These are phyloP conservation scores for Columba janthina DNA, from an alignment of 2,113 vertebrate species.

Conservation along the genomic window DNA sequence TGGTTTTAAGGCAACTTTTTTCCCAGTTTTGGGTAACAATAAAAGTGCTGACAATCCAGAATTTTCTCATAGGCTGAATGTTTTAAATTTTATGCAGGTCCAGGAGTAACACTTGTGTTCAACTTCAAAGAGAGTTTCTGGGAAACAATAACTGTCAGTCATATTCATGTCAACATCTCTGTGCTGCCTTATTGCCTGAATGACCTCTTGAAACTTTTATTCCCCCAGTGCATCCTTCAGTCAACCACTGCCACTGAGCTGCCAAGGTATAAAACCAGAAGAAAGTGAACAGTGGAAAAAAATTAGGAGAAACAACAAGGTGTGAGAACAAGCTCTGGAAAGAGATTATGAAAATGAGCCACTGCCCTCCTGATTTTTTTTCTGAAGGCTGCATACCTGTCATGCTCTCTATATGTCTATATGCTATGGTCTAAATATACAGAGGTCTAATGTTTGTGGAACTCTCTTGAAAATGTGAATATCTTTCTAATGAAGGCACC, in stretches of 20 bases:
- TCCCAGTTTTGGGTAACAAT: neutral
- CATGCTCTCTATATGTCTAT: neutral
- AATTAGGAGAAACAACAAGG: neutral
- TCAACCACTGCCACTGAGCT: neutral
- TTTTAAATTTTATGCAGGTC: neutral
- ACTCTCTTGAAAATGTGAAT: neutral
- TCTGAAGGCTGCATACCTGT: neutral
- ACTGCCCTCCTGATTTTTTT: neutral
- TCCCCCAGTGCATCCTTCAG: neutral
- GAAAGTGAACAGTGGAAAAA: neutral
- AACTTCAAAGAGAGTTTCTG: constrained; percentile 24
- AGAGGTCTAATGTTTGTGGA: neutral
- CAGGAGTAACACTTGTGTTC: neutral
- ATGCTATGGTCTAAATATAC: neutral
- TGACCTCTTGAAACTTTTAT: neutral
- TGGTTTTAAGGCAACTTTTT: neutral
- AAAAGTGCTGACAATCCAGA: neutral
- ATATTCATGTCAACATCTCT: constrained; percentile 6
- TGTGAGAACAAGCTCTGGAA: neutral
- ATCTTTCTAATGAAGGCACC: neutral
- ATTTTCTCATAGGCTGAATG: neutral
- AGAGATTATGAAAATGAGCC: neutral
- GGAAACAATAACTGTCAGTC: constrained; percentile 32
- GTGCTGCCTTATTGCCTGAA: constrained; percentile 1
- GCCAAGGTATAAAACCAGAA: neutral